Evolutionary conservation across 92 coral and sea anemone genomes (phyloP), one percentile per base, ranked within the genome.

Genomic region (Pocillopora grandis): DNA sequence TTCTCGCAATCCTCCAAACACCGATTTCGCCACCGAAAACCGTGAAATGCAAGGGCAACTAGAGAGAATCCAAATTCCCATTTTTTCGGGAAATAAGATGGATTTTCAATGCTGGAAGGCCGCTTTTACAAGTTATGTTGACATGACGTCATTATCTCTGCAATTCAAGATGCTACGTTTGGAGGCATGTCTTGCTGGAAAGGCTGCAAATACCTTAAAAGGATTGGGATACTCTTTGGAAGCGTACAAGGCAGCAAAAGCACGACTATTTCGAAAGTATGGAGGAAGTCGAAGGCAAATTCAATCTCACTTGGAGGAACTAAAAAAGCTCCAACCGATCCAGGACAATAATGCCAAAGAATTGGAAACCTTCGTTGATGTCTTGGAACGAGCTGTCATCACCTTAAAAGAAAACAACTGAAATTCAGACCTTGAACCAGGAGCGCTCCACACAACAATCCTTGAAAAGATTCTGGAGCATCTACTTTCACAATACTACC

Each of bases 331-430:
- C 42, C 71, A 82, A 78, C 90, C 94, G 11, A 67, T 89, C 15
- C 83, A 86, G 75, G 90, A 91, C 59, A 80, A 89, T 61, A 91
- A 79, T 79, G 84, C 85, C 20, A 79, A 89, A 56, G 92, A 90
- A 62, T 76, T 91, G 59, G 89, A 88, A 72, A 80, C 70, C 42
- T 91, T 88, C 70, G 89, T 87, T 49, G 94, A 90, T 65, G 49
- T 88, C 56, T 72, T 88, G n/a, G 89, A 90, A 35, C 70, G 87
- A 56, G 93, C 90, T 11, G 84, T 87, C 18, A 75, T 87, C 10
- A 77, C 71, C 12, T 37, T 90, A 49, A 84, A 90, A 42, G 86
- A 90, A 61, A 84, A 83, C 62, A 80, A 67, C 10, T 79, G 83
- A 15, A 58, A 73, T 8, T 80, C 86, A 49, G 91, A 87, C 31